Evolutionary conservation across 1,140 invertebrate species (phyloP), one percentile per base, ranked within the genome.

Genomic region (Sogatella furcifera): DNA sequence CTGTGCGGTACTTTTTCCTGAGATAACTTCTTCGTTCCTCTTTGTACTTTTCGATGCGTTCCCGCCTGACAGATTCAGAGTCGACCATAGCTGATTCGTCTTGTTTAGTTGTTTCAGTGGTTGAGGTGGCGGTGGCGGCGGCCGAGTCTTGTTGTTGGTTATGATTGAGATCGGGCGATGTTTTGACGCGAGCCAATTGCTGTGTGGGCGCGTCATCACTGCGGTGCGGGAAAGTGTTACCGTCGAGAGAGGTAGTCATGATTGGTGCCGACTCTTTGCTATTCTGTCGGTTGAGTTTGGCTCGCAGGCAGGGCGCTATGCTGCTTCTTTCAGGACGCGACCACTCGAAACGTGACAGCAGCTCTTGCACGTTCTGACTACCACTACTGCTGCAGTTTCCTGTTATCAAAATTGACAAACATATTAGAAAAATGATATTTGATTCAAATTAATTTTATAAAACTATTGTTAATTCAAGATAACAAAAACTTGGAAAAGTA

Each of bases 11-110:
- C 72, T 92, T 93, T 68, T 94, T 89, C 28, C 90, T 80, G 19
- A 95, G 71, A 68, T 90, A 89, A 56, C 84, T 85, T 57, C 92
- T 77, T n/a, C 92, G 76, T 69, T 94, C 91, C 70, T 93, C 90
- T 75, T 95, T 95, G 69, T 94, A 94, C 69, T 88, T 66, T 57
- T 69, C 66, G 57, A 70, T 70, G 14, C 67, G 46, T 61, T 70
- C 71, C 56, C 10, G 68, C 59, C 43, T 65, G 54, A 64, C 68
- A 41, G 66, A 67, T 31, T 74, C 76, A 19, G 69, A 69, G 67
- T 82, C 80, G 69, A 78, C 15, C 69, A 63, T 66, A 74, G 69
- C 53, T 75, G 77, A 60, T 80, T 81, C 4, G 74, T 73, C 34
- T 56, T 69, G 70, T 0, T 78, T 77, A 68, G 34, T 13, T 38